Percentiles rank a stretch among this genome's conserved stretches.
phyloP scores from a whole-genome alignment of 2,888 invertebrate genomes.

The Rhagophthalmus giganteus region DNA sequence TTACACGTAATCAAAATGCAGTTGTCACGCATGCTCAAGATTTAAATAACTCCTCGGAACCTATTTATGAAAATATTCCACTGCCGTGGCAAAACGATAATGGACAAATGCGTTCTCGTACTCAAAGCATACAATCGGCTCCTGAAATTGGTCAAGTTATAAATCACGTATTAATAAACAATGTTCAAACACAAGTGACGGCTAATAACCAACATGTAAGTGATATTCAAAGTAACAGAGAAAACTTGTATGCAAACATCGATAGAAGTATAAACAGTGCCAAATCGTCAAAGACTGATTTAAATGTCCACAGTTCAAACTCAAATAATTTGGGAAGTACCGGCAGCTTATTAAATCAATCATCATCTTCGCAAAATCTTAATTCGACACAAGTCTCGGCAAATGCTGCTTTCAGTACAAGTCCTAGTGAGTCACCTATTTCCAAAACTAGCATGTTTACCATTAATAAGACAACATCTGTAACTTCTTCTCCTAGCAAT shows the following conservation, averaged over 20 bases:
- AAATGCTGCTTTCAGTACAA: slow-evolving; percentile 12
- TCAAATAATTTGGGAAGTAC: slow-evolving; percentile 32
- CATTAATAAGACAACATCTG: slow-evolving; percentile 40
- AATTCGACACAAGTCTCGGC: slow-evolving; percentile 24
- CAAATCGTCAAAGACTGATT: slow-evolving; percentile 40
- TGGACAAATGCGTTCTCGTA: slow-evolving; percentile 55
- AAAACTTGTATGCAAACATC: slow-evolving; percentile 52
- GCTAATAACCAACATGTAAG: slow-evolving; percentile 35
- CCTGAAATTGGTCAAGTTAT: slow-evolving; percentile 60
- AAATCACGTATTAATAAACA: slow-evolving; percentile 46
- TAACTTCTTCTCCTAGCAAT: slow-evolving; percentile 21
- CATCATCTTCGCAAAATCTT: slow-evolving; percentile 31
- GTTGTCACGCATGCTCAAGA: slow-evolving; percentile 49
- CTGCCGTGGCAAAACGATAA: slow-evolving; percentile 63
- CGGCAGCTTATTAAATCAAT: slow-evolving; percentile 34
- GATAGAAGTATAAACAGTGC: slow-evolving; percentile 32
- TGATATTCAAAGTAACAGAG: slow-evolving; percentile 41
- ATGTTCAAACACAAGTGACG: slow-evolving; percentile 35
- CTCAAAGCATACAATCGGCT: slow-evolving; percentile 73
- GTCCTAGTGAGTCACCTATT: slow-evolving; percentile 8
- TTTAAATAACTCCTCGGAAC: slow-evolving; percentile 63
- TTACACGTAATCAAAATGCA: slow-evolving; percentile 57
- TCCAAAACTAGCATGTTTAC: slow-evolving; percentile 42
- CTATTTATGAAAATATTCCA: slow-evolving; percentile 82
- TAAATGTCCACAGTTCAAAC: too few species aligned